Evolutionary conservation across 2,888 invertebrate species (phyloP).

Genomic region (Notocelia uddmanniana): DNA sequence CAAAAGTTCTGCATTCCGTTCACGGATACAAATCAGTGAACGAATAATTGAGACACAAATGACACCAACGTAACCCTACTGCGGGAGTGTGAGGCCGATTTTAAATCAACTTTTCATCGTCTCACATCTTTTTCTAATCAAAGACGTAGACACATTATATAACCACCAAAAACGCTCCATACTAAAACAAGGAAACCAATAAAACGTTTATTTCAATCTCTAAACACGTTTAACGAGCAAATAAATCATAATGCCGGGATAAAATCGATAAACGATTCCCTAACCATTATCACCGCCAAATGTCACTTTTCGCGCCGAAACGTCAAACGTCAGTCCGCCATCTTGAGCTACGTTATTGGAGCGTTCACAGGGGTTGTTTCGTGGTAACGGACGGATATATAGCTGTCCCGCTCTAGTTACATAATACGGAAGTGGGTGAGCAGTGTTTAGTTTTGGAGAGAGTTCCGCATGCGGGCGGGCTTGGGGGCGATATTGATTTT

Average conservation of each 20-base stretch:
- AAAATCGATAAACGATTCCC: constrained; percentile 71
- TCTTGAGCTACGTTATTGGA: constrained; percentile 73
- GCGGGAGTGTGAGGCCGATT: neutral
- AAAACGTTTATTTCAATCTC: constrained; percentile 43
- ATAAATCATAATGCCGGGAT: constrained; percentile 67
- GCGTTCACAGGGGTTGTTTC: constrained; percentile 66
- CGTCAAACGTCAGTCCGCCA: constrained; percentile 80
- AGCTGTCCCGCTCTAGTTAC: constrained; percentile 73
- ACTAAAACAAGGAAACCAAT: constrained; percentile 33
- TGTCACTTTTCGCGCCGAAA: constrained; percentile 83
- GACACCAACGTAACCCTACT: neutral
- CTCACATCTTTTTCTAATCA: neutral
- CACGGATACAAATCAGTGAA: no score
- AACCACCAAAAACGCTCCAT: constrained; percentile 23
- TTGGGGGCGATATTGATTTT: constrained; percentile 83
- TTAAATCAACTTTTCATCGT: neutral
- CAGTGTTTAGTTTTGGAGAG: constrained; percentile 70
- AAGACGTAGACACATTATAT: constrained; percentile 3
- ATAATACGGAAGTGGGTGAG: constrained; percentile 83
- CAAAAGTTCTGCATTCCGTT: no score
- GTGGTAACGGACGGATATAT: constrained; percentile 59
- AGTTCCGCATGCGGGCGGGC: constrained; percentile 80
- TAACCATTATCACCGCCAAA: constrained; percentile 68
- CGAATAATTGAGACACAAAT: neutral
- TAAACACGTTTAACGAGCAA: constrained; percentile 47